These are phyloP conservation scores for Brachyrhaphis roseni DNA, from an alignment of 2,797 vertebrate genomes.

Conservation along the genomic window DNA sequence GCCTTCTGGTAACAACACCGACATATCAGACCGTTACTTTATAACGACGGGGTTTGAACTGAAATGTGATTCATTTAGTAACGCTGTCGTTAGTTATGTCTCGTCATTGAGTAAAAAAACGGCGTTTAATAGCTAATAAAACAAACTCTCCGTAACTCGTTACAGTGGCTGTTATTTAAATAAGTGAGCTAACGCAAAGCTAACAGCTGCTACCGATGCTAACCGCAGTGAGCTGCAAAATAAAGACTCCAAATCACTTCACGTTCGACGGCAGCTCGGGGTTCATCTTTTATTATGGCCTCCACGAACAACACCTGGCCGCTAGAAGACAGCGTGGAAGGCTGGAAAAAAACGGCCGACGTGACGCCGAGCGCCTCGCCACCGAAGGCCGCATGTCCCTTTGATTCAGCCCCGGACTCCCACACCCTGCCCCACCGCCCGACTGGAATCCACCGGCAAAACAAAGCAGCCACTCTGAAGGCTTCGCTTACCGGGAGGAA, in stretches of 20 bases:
- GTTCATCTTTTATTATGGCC: background rate
- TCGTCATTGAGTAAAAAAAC: background rate
- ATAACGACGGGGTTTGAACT: background rate
- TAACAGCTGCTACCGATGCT: conserved; percentile 38
- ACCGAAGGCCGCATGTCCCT: conserved; percentile 77
- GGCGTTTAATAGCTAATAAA: background rate
- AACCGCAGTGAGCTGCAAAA: conserved; percentile 42
- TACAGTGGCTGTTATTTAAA: conserved; percentile 27
- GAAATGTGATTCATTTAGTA: background rate
- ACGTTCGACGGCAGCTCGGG: background rate
- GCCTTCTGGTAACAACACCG: conserved; percentile 34
- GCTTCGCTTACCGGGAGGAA: background rate
- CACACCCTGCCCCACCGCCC: conserved; percentile 54
- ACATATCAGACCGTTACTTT: background rate
- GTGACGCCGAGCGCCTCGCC: conserved; percentile 54
- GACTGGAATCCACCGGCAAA: background rate
- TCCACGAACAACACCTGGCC: background rate
- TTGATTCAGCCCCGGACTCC: conserved; percentile 60
- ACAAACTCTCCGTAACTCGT: background rate
- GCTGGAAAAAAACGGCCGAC: conserved; percentile 34
- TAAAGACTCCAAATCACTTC: background rate
- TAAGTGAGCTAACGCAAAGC: conserved; percentile 26
- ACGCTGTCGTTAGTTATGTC: too few species aligned
- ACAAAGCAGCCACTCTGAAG: background rate
- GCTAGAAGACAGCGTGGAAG: background rate